Percentiles rank a stretch among this genome's conserved stretches.
Conservation (phyloP, 2,113 vertebrate genomes). For the Anhinga anhinga region DNA sequence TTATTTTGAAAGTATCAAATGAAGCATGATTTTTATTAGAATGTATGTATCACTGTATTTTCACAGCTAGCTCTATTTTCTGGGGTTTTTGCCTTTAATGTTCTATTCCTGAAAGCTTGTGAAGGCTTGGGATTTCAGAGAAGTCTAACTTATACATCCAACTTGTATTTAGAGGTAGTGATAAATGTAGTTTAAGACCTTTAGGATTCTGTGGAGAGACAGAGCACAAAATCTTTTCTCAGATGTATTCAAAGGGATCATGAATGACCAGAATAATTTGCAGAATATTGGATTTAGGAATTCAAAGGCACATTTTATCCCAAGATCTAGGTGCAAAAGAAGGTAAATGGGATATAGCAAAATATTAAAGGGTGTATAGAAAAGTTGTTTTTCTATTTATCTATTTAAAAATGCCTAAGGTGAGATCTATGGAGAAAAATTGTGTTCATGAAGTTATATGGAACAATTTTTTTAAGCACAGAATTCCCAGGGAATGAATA, state of each 20-base stretch:
- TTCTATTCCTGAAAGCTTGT: not conserved
- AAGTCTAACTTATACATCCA: not conserved
- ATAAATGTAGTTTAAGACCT: not conserved
- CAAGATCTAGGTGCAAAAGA: not conserved
- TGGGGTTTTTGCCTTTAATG: not conserved
- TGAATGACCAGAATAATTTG: not conserved
- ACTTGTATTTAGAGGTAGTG: not conserved
- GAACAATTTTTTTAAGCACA: not conserved
- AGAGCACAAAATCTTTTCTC: not conserved
- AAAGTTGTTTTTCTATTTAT: not conserved
- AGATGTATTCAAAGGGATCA: not conserved
- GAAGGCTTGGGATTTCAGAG: not conserved
- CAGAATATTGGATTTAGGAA: not conserved
- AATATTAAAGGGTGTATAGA: not conserved
- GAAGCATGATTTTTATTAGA: not conserved
- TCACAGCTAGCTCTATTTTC: not conserved
- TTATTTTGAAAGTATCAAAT: not conserved
- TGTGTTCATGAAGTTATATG: not conserved
- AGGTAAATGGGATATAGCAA: not conserved
- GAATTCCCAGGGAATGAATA: not conserved
- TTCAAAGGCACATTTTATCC: not conserved
- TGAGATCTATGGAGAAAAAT: not conserved
- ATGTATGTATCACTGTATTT: not conserved
- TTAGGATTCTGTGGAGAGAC: not conserved
- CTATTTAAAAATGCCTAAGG: not conserved